Percentiles rank a stretch among this genome's conserved stretches.
phyloP scores from a whole-genome alignment of 2,888 invertebrate genomes.

The Eupithecia centaureata region DNA sequence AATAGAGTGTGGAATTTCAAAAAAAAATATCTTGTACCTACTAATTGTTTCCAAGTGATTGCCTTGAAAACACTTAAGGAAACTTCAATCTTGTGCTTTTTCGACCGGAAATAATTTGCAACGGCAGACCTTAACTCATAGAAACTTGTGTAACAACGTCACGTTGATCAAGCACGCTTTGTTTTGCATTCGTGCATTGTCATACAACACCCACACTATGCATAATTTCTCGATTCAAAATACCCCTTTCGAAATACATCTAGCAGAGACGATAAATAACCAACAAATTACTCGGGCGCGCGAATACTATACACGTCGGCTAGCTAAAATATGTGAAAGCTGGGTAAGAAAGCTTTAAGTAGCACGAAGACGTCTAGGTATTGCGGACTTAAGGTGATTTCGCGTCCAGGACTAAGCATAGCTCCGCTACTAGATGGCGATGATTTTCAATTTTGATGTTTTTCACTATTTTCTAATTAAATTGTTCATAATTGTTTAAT shows the following conservation, averaged over 20 bases:
- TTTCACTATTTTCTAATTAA: no score
- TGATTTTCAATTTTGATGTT: no score
- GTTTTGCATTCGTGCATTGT: conserved; percentile 73
- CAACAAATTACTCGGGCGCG: conserved; percentile 75
- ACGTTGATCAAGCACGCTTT: conserved; percentile 49
- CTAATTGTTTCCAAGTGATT: background rate
- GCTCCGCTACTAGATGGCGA: no score
- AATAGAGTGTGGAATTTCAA: no score
- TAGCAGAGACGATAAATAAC: conserved; percentile 74
- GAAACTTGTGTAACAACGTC: conserved; percentile 36
- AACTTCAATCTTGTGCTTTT: background rate
- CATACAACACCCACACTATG: conserved; percentile 76
- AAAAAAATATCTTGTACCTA: background rate
- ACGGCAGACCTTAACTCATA: conserved; percentile 1
- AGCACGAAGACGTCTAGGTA: no score
- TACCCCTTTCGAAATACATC: conserved; percentile 75
- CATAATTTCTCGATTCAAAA: conserved; percentile 79
- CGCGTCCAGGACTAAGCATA: no score
- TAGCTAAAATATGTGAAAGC: conserved; percentile 10
- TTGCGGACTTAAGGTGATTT: no score
- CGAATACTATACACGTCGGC: conserved; percentile 47
- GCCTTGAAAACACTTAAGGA: background rate
- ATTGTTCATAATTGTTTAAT: no score
- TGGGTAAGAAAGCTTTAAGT: conserved; percentile 1
- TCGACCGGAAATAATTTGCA: background rate